phyloP scores from a whole-genome alignment of 2,888 invertebrate genomes.

The Gerosis bhagava region DNA sequence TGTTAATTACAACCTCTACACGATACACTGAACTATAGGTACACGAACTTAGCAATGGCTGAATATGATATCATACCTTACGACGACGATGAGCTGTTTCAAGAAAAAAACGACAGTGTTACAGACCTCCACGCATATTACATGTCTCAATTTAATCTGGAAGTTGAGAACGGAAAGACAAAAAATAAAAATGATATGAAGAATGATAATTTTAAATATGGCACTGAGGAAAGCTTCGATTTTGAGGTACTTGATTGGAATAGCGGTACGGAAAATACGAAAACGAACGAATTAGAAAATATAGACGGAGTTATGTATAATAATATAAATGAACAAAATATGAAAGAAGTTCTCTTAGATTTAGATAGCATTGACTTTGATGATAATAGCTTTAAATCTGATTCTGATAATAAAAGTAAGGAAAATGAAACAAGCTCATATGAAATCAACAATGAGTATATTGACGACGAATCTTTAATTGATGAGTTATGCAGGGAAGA shows the following conservation, averaged over 20 bases:
- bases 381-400: constrained; percentile 53
- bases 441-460: constrained; percentile 63
- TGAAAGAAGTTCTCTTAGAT: constrained; percentile 72
- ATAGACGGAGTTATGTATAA: constrained; percentile 66
- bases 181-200: constrained; percentile 42
- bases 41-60: constrained; percentile 74
- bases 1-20: constrained; percentile 62
- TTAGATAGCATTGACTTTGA: constrained; percentile 70
- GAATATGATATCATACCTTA: constrained; percentile 70
- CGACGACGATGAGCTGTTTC: constrained; percentile 64
- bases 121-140: constrained; percentile 76
- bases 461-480: constrained; percentile 73
- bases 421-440: constrained; percentile 42
- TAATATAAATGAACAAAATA: constrained; percentile 68
- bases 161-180: constrained; percentile 67
- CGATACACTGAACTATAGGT: constrained; percentile 72
- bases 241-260: constrained; percentile 70
- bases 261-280: constrained; percentile 36
- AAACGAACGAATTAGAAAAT: constrained; percentile 56
- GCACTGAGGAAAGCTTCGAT: constrained; percentile 70
- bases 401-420: constrained; percentile 42
- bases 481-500: constrained; percentile 76
- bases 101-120: constrained; percentile 59
- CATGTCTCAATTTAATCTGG: constrained; percentile 76
- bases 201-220: constrained; percentile 62